Conservation (phyloP, 2,113 vertebrate genomes). For the Antennarius striatus region DNA sequence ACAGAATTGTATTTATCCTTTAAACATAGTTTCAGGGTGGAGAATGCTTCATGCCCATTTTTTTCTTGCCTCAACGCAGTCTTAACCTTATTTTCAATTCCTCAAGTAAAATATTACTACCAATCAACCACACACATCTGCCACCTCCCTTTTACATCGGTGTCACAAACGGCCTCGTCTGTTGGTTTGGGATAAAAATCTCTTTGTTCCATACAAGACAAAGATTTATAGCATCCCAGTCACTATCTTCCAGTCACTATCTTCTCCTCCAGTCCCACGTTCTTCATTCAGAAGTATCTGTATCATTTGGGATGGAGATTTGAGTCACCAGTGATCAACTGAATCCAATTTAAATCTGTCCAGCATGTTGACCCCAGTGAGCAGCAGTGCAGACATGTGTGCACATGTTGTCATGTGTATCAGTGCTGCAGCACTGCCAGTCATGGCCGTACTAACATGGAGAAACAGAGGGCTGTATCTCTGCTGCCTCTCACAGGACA, state of each 20-base stretch:
- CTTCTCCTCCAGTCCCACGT: slow-evolving; percentile 1
- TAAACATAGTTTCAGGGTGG: slow-evolving; percentile 36
- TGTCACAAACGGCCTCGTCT: slow-evolving; percentile 48
- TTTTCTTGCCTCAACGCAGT: slow-evolving; percentile 32
- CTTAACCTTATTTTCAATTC: slow-evolving; percentile 53
- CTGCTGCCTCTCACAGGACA: slow-evolving; percentile 77
- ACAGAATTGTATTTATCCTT: slow-evolving; percentile 63
- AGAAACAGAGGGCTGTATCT: slow-evolving; percentile 70
- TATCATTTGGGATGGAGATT: not conserved
- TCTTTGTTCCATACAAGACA: slow-evolving; percentile 59
- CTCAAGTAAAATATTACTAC: slow-evolving; percentile 58
- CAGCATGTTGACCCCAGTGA: slow-evolving; percentile 24
- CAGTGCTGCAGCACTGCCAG: slow-evolving; percentile 58
- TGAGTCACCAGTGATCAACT: slow-evolving; percentile 36
- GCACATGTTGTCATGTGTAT: slow-evolving; percentile 44
- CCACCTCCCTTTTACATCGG: slow-evolving; percentile 34
- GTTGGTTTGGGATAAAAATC: slow-evolving; percentile 53
- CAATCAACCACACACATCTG: slow-evolving; percentile 50
- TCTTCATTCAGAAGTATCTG: slow-evolving; percentile 44
- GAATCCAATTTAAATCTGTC: slow-evolving; percentile 50
- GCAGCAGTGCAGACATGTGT: slow-evolving; percentile 13
- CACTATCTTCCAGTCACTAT: slow-evolving; percentile 41
- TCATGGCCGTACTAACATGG: slow-evolving; percentile 15
- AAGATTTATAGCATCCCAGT: slow-evolving; percentile 60
- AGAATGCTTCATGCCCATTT: slow-evolving; percentile 41